phyloP scores from a whole-genome alignment of 2,113 vertebrate species.

The Gorsachius goisagi region DNA sequence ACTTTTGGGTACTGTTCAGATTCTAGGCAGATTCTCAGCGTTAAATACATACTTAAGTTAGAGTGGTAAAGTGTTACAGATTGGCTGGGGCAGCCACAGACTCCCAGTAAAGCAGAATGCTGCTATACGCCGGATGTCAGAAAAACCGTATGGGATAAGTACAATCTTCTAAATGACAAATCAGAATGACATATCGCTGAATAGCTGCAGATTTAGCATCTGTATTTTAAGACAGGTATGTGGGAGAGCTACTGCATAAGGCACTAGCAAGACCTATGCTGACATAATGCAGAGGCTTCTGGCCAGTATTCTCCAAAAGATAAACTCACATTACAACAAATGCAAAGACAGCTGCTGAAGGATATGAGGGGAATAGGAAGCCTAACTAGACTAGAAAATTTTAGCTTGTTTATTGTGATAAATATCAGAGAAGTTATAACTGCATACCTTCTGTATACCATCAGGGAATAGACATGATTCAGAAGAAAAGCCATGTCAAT shows the following conservation, averaged over 20 bases:
- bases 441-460: not conserved
- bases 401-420: not conserved
- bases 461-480: not conserved
- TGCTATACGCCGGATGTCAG: fast-evolving
- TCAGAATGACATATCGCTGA: not conserved
- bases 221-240: not conserved
- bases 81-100: not conserved
- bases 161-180: not conserved
- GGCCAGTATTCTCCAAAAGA: not conserved
- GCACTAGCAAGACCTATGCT: not conserved
- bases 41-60: not conserved
- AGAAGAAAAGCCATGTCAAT: not conserved
- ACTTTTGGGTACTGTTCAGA: not conserved
- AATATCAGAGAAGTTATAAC: not conserved
- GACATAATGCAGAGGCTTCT: not conserved
- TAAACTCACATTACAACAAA: not conserved
- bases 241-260: not conserved
- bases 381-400: not conserved
- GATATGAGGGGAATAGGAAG: not conserved
- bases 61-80: not conserved
- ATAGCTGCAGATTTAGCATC: not conserved
- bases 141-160: not conserved
- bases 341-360: not conserved
- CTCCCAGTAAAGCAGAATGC: not conserved
- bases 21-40: not conserved